A percentile compares a stretch with the other conserved stretches of the same genome.
phyloP scores from a whole-genome alignment of 2,113 vertebrate genomes.

The Coreoperca whiteheadi region DNA sequence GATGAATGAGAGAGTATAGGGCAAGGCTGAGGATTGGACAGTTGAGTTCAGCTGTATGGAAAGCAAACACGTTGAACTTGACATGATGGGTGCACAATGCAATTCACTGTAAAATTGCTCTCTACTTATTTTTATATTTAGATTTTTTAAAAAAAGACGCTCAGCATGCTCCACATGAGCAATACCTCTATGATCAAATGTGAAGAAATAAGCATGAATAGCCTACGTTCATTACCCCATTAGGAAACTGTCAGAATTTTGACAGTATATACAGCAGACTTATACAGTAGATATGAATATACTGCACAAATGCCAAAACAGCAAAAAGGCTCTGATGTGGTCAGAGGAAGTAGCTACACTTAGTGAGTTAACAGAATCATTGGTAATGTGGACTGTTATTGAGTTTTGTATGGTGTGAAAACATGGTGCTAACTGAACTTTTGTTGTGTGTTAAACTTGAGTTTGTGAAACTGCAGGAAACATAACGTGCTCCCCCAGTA shows the following conservation, averaged over 20 bases:
- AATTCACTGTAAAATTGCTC: background rate
- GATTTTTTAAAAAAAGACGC: background rate
- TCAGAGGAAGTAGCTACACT: background rate
- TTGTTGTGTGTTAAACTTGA: background rate
- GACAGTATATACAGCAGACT: background rate
- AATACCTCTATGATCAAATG: background rate
- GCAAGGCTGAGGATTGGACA: background rate
- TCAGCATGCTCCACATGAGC: background rate
- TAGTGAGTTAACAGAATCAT: background rate
- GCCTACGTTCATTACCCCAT: background rate
- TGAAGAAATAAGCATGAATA: constrained; percentile 4
- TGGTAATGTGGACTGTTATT: background rate
- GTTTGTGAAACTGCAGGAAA: background rate
- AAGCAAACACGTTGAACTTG: background rate
- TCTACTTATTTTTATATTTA: background rate
- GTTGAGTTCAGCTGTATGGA: background rate
- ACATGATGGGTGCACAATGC: background rate
- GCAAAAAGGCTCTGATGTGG: background rate
- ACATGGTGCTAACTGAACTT: constrained; percentile 36
- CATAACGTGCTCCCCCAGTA: background rate
- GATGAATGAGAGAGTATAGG: background rate
- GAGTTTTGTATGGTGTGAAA: background rate
- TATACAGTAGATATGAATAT: background rate
- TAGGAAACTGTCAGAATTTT: background rate
- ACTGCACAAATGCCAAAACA: background rate